These are phyloP conservation scores for Myrmophylax atrothorax DNA, from an alignment of 2,113 vertebrate species.

Conservation along the genomic window DNA sequence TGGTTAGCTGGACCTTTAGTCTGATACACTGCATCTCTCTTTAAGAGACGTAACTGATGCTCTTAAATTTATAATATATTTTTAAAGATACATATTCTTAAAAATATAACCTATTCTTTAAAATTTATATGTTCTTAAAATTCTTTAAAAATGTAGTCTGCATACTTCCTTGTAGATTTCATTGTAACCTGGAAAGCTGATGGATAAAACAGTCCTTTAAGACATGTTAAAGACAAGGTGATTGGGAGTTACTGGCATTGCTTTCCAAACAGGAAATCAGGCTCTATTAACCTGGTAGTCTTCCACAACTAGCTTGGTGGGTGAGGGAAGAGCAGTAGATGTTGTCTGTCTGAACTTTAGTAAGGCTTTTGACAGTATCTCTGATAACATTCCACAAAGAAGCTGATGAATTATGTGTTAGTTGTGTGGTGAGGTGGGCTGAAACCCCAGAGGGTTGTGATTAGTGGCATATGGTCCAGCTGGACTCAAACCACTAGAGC, in stretches of 20 bases:
- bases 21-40: background rate
- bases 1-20: background rate
- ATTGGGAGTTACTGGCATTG: background rate
- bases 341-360: background rate
- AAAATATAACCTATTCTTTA: background rate
- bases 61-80: background rate
- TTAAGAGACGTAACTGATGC: background rate
- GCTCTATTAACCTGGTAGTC: background rate
- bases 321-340: background rate
- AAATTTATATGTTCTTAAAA: background rate
- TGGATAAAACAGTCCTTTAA: background rate
- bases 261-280: background rate
- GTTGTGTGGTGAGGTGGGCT: background rate
- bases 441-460: background rate
- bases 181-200: background rate
- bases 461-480: background rate
- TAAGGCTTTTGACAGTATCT: background rate
- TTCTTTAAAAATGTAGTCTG: background rate
- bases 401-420: accelerated
- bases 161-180: background rate
- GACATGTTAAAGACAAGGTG: background rate
- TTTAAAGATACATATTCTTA: background rate
- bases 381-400: background rate
- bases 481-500: background rate
- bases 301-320: background rate